Evolutionary conservation across 2,888 invertebrate genomes (phyloP).

Genomic region (Meta bourneti): DNA sequence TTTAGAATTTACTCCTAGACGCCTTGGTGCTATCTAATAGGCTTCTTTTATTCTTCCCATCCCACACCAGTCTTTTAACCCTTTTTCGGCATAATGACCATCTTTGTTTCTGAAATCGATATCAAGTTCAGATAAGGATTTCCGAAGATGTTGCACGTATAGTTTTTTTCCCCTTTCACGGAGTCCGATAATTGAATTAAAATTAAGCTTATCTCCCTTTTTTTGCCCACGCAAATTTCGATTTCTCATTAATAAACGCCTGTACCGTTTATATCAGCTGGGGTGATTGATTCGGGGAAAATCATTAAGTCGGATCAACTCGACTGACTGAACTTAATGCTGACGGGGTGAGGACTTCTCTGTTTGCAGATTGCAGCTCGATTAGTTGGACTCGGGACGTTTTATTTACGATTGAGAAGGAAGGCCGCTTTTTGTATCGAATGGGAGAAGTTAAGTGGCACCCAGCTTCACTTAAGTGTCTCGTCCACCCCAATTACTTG

Average conservation of each 20-base stretch:
- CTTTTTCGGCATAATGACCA: slow-evolving; percentile 64
- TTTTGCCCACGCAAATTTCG: slow-evolving; percentile 52
- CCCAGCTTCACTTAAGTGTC: slow-evolving; percentile 1
- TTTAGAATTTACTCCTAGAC: slow-evolving; percentile 27
- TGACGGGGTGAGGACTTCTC: not conserved
- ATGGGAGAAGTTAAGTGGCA: not conserved
- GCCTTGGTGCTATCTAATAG: slow-evolving; percentile 50
- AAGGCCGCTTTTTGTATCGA: not conserved
- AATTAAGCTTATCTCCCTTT: slow-evolving; percentile 68
- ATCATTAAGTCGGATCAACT: slow-evolving; percentile 49
- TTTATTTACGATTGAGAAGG: slow-evolving; percentile 27
- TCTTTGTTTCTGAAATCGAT: slow-evolving; percentile 52
- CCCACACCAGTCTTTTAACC: slow-evolving; percentile 33
- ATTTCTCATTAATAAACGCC: slow-evolving; percentile 74
- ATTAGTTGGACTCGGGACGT: slow-evolving; percentile 37
- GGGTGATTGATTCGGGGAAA: slow-evolving; percentile 62
- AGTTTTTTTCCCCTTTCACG: not conserved
- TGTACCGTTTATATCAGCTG: slow-evolving; percentile 64
- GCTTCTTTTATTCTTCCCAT: slow-evolving; percentile 17
- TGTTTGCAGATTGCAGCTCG: slow-evolving; percentile 54
- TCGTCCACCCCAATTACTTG: slow-evolving; percentile 31
- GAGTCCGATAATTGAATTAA: slow-evolving; percentile 73
- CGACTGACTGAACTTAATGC: slow-evolving; percentile 3
- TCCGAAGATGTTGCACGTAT: slow-evolving; percentile 55
- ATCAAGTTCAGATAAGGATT: slow-evolving; percentile 63